These are phyloP conservation scores for Syrista parreyssii DNA, from an alignment of 2,888 invertebrate species.

Conservation along the genomic window DNA sequence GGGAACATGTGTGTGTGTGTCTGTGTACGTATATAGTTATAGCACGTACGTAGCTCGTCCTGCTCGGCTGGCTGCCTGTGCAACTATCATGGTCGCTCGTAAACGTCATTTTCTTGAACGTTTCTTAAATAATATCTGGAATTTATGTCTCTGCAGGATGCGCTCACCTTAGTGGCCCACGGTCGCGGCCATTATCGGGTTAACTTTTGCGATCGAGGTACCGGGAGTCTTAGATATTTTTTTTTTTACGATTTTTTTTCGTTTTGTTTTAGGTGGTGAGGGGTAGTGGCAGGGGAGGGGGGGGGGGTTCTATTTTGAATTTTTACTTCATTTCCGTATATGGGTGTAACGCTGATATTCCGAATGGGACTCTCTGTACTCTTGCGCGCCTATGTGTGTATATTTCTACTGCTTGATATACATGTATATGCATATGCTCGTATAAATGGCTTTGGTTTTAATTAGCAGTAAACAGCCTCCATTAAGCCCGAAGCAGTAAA, in stretches of 20 bases:
- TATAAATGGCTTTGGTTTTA: constrained; percentile 62
- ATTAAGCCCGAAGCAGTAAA: constrained; percentile 62
- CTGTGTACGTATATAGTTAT: not conserved
- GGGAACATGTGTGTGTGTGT: not conserved
- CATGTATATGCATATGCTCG: constrained; percentile 1
- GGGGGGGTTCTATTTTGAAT: not conserved
- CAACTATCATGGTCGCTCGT: constrained; percentile 34
- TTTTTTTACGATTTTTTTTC: not conserved
- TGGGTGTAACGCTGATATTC: not conserved
- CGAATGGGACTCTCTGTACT: not conserved
- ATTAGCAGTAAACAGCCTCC: constrained; percentile 65
- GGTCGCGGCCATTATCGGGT: constrained; percentile 23
- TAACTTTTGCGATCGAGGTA: not conserved
- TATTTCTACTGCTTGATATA: not conserved
- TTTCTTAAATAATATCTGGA: constrained; percentile 37
- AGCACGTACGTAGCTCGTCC: not conserved
- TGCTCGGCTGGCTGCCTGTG: not conserved
- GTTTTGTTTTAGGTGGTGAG: not conserved
- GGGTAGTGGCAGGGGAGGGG: not conserved
- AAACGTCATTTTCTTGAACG: constrained; percentile 39
- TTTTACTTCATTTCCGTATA: not conserved
- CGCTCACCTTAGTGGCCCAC: constrained; percentile 31
- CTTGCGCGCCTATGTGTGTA: not conserved
- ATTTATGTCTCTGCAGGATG: constrained; percentile 37
- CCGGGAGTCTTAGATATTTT: not conserved